These are phyloP conservation scores for Palloptera scutellata DNA, from an alignment of 2,888 invertebrate genomes.

Conservation along the genomic window DNA sequence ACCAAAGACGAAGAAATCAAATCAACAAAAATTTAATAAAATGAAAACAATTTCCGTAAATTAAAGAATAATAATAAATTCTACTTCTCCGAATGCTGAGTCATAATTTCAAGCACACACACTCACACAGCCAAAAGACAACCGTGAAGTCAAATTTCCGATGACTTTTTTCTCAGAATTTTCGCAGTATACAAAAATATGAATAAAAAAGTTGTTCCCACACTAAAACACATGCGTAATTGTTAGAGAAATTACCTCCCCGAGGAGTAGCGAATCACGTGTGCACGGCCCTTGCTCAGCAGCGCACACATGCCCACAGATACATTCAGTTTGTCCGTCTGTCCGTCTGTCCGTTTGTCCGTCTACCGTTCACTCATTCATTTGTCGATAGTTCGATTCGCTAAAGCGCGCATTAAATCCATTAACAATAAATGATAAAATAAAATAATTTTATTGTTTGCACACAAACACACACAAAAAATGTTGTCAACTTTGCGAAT, in stretches of 20 bases:
- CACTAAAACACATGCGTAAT: slow-evolving; percentile 16
- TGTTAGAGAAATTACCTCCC: slow-evolving; percentile 7
- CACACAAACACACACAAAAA: slow-evolving; percentile 14
- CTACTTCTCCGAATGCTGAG: too few species aligned
- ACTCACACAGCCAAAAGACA: not conserved
- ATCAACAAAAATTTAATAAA: slow-evolving; percentile 60
- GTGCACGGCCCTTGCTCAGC: slow-evolving; percentile 19
- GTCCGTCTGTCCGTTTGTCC: not conserved
- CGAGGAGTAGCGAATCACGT: slow-evolving; percentile 7
- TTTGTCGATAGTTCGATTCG: slow-evolving; percentile 22
- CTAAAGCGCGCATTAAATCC: slow-evolving; percentile 53
- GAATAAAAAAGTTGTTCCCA: slow-evolving; percentile 12
- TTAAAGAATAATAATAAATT: slow-evolving; percentile 59
- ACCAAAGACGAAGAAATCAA: slow-evolving; percentile 38
- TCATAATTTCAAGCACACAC: too few species aligned
- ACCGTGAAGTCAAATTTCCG: not conserved
- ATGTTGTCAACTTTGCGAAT: slow-evolving; percentile 19
- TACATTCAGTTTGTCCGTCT: too few species aligned
- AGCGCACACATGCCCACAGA: slow-evolving; percentile 5
- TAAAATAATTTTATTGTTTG: slow-evolving; percentile 21
- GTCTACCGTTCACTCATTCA: not conserved
- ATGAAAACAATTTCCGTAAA: slow-evolving; percentile 62
- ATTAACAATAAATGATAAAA: slow-evolving; percentile 53
- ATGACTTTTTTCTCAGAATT: too few species aligned
- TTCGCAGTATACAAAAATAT: not conserved